Conservation (phyloP, 1,140 invertebrate species). For the Cyphomyrmex costatus region DNA sequence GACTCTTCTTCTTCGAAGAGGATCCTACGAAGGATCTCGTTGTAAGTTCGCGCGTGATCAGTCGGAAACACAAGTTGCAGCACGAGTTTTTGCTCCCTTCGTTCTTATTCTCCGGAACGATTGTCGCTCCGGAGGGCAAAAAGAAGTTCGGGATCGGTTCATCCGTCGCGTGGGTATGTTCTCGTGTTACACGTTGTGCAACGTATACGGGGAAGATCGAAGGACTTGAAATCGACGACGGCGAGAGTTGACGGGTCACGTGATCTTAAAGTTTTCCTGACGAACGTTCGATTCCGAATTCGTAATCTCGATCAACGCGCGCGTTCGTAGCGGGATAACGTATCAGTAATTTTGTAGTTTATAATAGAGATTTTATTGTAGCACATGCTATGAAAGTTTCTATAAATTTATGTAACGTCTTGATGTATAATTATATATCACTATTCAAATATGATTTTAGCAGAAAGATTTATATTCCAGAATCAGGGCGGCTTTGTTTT, state of each 20-base stretch:
- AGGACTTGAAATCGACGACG: conserved; percentile 34
- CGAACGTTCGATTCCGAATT: conserved; percentile 26
- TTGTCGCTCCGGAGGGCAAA: conserved; percentile 6
- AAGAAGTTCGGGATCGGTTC: conserved; percentile 43
- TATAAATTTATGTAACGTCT: neutral
- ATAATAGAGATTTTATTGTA: neutral
- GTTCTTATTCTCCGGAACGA: conserved; percentile 40
- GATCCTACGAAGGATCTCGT: conserved; percentile 11
- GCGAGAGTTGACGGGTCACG: conserved; percentile 28
- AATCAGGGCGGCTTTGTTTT: neutral
- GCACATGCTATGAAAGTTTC: neutral
- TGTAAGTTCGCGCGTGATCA: conserved; percentile 57
- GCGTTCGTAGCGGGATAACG: neutral
- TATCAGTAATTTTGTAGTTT: neutral
- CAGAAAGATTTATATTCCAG: neutral
- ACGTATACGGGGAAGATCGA: conserved; percentile 31
- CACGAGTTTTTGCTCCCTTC: conserved; percentile 28
- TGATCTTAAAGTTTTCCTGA: conserved; percentile 41
- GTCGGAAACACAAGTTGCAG: conserved; percentile 27
- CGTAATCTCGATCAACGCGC: neutral
- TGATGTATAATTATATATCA: neutral
- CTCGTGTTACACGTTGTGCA: conserved; percentile 20
- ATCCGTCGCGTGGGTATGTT: conserved; percentile 13
- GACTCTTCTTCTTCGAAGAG: neutral
- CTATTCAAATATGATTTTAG: neutral